Conservation (phyloP, 1,140 invertebrate genomes). For the Panonychus citri region DNA sequence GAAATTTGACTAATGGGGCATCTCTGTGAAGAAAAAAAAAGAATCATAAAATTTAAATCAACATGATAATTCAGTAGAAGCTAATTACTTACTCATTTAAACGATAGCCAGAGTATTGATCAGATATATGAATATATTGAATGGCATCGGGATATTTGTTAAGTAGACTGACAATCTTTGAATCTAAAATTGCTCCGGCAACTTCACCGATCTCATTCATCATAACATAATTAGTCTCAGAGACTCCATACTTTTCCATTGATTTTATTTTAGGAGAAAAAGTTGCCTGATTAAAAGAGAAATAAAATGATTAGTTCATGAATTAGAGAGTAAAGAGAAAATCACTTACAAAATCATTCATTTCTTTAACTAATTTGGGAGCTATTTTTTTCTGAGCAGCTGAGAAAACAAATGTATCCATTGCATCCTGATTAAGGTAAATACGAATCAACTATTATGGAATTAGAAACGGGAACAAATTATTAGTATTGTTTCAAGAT, state of each 20-base stretch:
- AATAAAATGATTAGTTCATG: conserved; percentile 2
- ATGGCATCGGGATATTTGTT: conserved; percentile 61
- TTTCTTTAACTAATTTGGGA: conserved; percentile 61
- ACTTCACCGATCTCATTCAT: conserved; percentile 77
- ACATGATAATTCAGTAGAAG: too few relatives aligned
- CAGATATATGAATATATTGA: conserved; percentile 91
- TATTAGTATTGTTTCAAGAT: not conserved
- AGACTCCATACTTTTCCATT: conserved; percentile 58
- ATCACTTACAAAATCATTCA: conserved; percentile 59
- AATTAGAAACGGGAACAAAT: conserved; percentile 21
- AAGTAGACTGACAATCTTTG: conserved; percentile 48
- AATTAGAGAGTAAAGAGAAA: too few relatives aligned
- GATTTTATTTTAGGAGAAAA: conserved; percentile 78
- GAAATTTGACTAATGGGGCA: conserved; percentile 29
- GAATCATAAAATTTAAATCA: not conserved
- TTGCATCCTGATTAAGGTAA: conserved; percentile 64
- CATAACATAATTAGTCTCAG: conserved; percentile 42
- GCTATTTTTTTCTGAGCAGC: conserved; percentile 71
- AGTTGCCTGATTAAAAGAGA: conserved; percentile 39
- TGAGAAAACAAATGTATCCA: conserved; percentile 81
- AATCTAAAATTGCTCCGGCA: conserved; percentile 52
- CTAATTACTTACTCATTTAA: conserved; percentile 48
- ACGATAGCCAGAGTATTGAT: conserved; percentile 74
- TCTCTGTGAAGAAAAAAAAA: conserved; percentile 25
- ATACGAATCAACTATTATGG: conserved; percentile 35